These are phyloP conservation scores for Drosophila affinis DNA, from an alignment of 2,888 invertebrate species.

Conservation along the genomic window DNA sequence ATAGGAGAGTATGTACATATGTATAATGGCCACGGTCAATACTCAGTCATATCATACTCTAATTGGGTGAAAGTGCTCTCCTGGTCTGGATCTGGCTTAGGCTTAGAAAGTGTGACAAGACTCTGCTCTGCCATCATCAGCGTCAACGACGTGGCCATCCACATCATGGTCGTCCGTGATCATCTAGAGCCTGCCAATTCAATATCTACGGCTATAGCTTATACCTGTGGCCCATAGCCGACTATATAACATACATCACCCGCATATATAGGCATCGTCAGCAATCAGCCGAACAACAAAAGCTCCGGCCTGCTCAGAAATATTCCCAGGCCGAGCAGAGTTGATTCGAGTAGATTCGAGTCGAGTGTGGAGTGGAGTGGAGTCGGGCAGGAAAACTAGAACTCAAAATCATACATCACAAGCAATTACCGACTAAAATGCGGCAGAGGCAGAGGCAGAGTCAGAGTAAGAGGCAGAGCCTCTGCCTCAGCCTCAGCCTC, in stretches of 20 bases:
- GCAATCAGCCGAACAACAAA: slow-evolving; percentile 69
- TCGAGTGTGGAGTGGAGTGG: background rate
- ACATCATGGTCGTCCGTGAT: slow-evolving; percentile 4
- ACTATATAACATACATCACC: slow-evolving; percentile 74
- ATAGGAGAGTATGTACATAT: background rate
- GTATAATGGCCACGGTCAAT: background rate
- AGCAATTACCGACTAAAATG: slow-evolving; percentile 79
- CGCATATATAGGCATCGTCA: slow-evolving; percentile 76
- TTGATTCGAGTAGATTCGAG: background rate
- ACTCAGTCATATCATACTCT: slow-evolving; percentile 44
- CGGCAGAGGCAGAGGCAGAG: slow-evolving; percentile 50
- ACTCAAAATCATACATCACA: slow-evolving; percentile 79
- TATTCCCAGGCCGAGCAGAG: slow-evolving; percentile 67
- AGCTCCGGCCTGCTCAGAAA: slow-evolving; percentile 55
- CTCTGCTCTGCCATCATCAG: slow-evolving; percentile 46
- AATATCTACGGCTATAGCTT: slow-evolving; percentile 70
- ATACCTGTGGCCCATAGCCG: slow-evolving; percentile 57
- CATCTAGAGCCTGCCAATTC: slow-evolving; percentile 64
- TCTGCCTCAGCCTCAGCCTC: slow-evolving; percentile 40
- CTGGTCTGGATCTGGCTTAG: background rate
- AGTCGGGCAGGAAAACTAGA: slow-evolving; percentile 66
- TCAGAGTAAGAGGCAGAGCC: background rate
- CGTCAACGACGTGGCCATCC: slow-evolving; percentile 16
- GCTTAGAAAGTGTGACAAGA: slow-evolving; percentile 74
- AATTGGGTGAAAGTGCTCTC: slow-evolving; percentile 74